A percentile compares a stretch with the other conserved stretches of the same genome.
phyloP scores from a whole-genome alignment of 1,140 invertebrate genomes.

The Drosophila carrolli region DNA sequence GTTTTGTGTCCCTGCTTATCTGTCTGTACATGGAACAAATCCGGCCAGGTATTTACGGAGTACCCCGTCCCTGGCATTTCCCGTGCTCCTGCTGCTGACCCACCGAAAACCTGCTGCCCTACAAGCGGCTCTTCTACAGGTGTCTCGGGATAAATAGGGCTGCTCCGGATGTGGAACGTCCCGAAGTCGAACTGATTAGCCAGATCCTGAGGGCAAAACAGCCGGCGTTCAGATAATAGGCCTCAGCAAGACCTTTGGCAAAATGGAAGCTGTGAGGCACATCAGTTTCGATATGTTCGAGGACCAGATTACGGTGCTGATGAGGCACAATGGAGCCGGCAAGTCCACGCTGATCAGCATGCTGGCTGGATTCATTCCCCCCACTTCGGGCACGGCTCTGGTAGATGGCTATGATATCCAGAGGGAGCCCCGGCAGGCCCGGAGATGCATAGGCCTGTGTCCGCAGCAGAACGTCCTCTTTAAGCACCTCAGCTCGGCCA shows the following conservation, averaged over 20 bases:
- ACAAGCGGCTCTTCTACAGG: not conserved
- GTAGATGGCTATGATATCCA: conserved; percentile 89
- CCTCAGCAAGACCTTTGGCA: conserved; percentile 85
- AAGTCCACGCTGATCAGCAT: conserved; percentile 88
- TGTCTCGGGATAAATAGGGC: not conserved
- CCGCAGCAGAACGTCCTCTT: conserved; percentile 97
- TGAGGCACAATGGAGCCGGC: conserved; percentile 87
- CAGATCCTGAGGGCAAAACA: conserved; percentile 56
- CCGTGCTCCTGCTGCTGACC: conserved; percentile 86
- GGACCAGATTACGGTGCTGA: conserved; percentile 78
- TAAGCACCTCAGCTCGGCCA: conserved; percentile 92
- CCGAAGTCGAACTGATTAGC: conserved; percentile 12
- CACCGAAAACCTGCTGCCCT: not conserved
- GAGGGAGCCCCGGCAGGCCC: conserved; percentile 71
- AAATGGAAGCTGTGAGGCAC: conserved; percentile 88
- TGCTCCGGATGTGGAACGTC: not conserved
- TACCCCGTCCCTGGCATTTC: conserved; percentile 90
- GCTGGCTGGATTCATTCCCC: conserved; percentile 89
- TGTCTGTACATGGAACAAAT: conserved; percentile 90
- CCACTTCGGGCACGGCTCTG: conserved; percentile 88
- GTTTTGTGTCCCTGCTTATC: too few relatives aligned
- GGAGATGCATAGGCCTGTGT: conserved; percentile 89
- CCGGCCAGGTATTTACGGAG: conserved; percentile 88
- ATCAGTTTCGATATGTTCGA: conserved; percentile 86
- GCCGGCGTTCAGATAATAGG: conserved; percentile 39